Conservation (phyloP, 2,797 vertebrate genomes). For the Alca torda region DNA sequence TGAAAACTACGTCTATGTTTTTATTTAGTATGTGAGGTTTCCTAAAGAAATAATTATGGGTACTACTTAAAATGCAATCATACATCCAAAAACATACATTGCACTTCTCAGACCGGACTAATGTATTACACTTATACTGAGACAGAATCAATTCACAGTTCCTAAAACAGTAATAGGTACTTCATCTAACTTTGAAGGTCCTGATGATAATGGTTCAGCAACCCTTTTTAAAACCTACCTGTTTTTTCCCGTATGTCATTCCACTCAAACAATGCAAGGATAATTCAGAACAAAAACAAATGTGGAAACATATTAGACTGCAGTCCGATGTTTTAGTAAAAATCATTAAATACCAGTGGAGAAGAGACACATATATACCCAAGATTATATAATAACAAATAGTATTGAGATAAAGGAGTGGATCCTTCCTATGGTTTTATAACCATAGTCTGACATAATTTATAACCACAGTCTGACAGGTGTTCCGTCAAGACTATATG, state of each 20-base stretch:
- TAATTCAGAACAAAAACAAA: neutral
- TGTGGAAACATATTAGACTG: neutral
- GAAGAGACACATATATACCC: neutral
- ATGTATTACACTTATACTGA: neutral
- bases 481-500: neutral
- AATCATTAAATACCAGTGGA: neutral
- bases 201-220: neutral
- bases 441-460: no score
- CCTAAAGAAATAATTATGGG: neutral
- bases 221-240: neutral
- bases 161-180: neutral
- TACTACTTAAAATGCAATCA: neutral
- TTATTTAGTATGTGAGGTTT: neutral
- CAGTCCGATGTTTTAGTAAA: neutral
- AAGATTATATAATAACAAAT: neutral
- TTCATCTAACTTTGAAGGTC: neutral
- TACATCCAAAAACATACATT: neutral
- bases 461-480: no score
- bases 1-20: neutral
- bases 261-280: neutral
- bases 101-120: neutral
- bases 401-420: neutral
- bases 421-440: neutral
- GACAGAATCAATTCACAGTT: neutral
- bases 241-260: neutral